Conservation (phyloP, 2,888 invertebrate species). For the Monochamus alternatus region DNA sequence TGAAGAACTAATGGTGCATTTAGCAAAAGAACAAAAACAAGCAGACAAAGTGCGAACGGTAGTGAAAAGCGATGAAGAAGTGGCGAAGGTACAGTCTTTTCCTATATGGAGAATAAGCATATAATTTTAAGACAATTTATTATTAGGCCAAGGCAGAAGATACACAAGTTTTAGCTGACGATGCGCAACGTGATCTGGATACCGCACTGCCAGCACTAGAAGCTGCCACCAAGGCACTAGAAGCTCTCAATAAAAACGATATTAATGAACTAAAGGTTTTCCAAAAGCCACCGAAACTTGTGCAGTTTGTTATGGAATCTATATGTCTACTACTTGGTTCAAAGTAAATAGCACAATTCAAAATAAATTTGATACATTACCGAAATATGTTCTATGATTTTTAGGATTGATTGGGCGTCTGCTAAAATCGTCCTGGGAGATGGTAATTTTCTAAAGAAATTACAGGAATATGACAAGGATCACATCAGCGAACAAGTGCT, state of each 20-base stretch:
- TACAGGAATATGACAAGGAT: conserved; percentile 91
- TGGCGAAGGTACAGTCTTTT: conserved; percentile 78
- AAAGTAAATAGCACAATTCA: conserved; percentile 75
- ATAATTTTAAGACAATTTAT: neutral
- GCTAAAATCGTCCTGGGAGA: conserved; percentile 89
- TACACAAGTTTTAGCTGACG: conserved; percentile 88
- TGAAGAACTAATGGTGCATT: conserved; percentile 80
- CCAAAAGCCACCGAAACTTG: conserved; percentile 89
- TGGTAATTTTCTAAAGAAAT: conserved; percentile 85
- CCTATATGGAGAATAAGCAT: conserved; percentile 52
- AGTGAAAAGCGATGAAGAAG: conserved; percentile 88
- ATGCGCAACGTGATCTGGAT: conserved; percentile 88
- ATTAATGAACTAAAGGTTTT: conserved; percentile 93
- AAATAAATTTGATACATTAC: neutral
- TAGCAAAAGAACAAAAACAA: conserved; percentile 86
- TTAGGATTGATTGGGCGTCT: conserved; percentile 88
- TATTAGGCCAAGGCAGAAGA: conserved; percentile 85
- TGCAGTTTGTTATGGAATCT: conserved; percentile 93
- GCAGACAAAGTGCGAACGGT: conserved; percentile 87
- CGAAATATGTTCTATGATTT: neutral
- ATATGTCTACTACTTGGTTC: conserved; percentile 87
- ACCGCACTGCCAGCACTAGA: conserved; percentile 90
- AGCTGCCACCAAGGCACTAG: conserved; percentile 87
- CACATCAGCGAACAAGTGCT: conserved; percentile 84
- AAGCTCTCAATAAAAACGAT: conserved; percentile 90